These are phyloP conservation scores for Phainopepla nitens DNA, from an alignment of 2,113 vertebrate species.

Conservation along the genomic window DNA sequence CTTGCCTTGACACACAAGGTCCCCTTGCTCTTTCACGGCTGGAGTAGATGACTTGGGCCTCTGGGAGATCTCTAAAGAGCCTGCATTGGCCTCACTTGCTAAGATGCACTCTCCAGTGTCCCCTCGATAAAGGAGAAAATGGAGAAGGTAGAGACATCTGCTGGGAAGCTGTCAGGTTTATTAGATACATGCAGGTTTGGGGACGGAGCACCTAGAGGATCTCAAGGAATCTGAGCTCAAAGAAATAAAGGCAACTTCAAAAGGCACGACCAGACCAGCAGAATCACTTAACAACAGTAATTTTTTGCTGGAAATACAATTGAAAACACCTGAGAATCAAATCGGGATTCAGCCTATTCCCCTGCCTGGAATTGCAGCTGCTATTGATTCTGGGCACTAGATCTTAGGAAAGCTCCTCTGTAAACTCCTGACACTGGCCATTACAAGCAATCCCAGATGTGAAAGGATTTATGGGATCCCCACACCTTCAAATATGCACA, in stretches of 20 bases:
- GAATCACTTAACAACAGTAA: conserved; percentile 18
- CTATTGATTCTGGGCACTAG: conserved; percentile 54
- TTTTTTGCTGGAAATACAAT: conserved; percentile 48
- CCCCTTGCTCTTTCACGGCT: not conserved
- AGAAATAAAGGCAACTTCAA: conserved; percentile 64
- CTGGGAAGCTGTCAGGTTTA: conserved; percentile 63
- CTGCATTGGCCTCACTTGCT: not conserved
- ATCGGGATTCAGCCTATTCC: conserved; percentile 6
- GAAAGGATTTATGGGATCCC: conserved; percentile 61
- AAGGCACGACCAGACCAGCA: conserved; percentile 27
- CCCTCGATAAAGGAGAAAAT: not conserved
- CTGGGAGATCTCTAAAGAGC: not conserved
- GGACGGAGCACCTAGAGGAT: conserved; percentile 19
- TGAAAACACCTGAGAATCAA: conserved; percentile 60
- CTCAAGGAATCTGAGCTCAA: conserved; percentile 61
- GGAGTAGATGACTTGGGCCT: not conserved
- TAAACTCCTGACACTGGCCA: conserved; percentile 58
- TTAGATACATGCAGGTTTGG: conserved; percentile 24
- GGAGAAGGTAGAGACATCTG: conserved; percentile 62
- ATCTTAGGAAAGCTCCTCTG: conserved; percentile 55
- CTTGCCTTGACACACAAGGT: not conserved
- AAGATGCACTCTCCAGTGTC: not conserved
- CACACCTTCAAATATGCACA: not conserved
- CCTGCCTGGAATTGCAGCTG: conserved; percentile 41
- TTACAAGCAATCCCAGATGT: conserved; percentile 55